Percentiles rank a stretch among this genome's conserved stretches.
Evolutionary conservation across 2,113 vertebrate species (phyloP).

Genomic region (Nesoenas mayeri): DNA sequence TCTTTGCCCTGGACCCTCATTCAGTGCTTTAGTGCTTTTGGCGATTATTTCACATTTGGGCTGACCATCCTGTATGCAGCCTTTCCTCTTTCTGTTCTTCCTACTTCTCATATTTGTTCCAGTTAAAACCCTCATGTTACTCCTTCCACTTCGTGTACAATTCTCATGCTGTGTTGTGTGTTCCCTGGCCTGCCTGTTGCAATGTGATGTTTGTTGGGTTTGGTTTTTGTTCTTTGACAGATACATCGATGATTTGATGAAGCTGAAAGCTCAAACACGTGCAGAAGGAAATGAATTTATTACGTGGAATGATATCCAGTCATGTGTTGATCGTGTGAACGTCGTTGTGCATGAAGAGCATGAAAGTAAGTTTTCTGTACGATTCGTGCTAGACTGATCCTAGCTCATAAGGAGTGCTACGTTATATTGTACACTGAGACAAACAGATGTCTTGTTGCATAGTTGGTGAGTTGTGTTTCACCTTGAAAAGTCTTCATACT

Average conservation of each 20-base stretch:
- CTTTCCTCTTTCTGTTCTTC: background rate
- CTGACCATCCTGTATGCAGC: background rate
- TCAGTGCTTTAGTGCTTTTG: background rate
- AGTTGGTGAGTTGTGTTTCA: background rate
- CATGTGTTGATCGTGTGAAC: conserved; percentile 92
- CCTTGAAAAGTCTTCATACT: background rate
- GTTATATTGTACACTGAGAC: background rate
- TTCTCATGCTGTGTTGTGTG: background rate
- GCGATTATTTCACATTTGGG: background rate
- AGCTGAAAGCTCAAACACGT: conserved; percentile 80
- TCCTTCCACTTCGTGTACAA: background rate
- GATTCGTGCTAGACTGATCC: background rate
- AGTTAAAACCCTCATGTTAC: background rate
- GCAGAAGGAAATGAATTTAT: conserved; percentile 83
- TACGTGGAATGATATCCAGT: conserved; percentile 98
- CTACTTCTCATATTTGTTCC: background rate
- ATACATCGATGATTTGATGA: conserved; percentile 92
- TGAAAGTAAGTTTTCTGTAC: conserved; percentile 80
- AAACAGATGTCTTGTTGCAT: background rate
- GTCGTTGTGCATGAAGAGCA: conserved; percentile 90
- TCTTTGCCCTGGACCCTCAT: background rate
- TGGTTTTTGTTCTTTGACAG: conserved; percentile 68
- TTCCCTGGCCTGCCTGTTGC: background rate
- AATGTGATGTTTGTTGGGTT: background rate
- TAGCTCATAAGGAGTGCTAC: background rate